phyloP scores from a whole-genome alignment of 2,888 invertebrate genomes.

The Heteromyza rotundicornis region DNA sequence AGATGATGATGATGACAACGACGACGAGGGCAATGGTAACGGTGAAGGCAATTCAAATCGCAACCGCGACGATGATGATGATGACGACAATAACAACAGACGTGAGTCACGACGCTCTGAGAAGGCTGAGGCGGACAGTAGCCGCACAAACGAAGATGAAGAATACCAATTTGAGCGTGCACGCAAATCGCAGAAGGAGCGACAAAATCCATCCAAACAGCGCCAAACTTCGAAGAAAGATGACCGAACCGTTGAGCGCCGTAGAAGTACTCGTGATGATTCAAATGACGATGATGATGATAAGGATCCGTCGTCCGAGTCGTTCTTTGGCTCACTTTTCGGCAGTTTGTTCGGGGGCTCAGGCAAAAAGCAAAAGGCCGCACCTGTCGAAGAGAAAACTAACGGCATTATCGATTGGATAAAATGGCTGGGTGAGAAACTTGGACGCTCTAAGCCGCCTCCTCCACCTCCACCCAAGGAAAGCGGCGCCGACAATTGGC shows the following conservation, averaged over 20 bases:
- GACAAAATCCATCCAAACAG: constrained; percentile 24
- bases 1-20: constrained; percentile 36
- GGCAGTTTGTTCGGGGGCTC: constrained; percentile 33
- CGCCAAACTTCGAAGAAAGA: constrained; percentile 36
- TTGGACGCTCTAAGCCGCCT: constrained; percentile 4
- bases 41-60: not conserved
- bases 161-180: constrained; percentile 40
- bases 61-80: constrained; percentile 32
- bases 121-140: constrained; percentile 32
- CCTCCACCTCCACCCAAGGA: constrained; percentile 26
- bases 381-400: constrained; percentile 21
- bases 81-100: constrained; percentile 10
- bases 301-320: constrained; percentile 21
- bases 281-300: not conserved
- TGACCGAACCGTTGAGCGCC: too few species aligned
- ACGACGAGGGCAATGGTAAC: constrained; percentile 23
- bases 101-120: constrained; percentile 13
- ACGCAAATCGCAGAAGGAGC: constrained; percentile 32
- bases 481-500: constrained; percentile 32
- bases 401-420: constrained; percentile 56
- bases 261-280: too few species aligned
- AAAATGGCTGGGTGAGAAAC: constrained; percentile 44
- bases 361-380: constrained; percentile 11
- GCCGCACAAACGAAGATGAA: constrained; percentile 38
- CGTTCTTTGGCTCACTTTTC: constrained; percentile 36